Evolutionary conservation across 2,888 invertebrate genomes (phyloP).

Genomic region (Drosophila koepferae): DNA sequence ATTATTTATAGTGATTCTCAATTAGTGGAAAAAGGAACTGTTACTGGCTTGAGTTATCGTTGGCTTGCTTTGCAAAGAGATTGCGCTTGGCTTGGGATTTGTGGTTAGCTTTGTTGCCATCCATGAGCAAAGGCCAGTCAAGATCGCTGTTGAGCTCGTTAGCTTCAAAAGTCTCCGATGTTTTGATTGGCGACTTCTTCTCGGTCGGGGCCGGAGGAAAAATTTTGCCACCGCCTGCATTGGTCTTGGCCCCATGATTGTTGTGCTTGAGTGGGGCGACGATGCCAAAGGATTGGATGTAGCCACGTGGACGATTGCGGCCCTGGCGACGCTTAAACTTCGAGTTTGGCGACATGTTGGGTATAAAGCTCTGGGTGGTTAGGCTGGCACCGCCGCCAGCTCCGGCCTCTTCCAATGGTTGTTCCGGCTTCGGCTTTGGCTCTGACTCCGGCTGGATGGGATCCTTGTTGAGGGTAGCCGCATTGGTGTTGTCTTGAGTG

Average conservation of each 20-base stretch:
- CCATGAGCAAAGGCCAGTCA: neutral
- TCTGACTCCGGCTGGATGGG: neutral
- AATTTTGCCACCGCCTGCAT: neutral
- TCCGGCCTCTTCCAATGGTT: neutral
- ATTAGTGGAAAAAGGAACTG: no score
- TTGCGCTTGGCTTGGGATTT: neutral
- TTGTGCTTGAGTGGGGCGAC: constrained; percentile 24
- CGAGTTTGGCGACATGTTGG: neutral
- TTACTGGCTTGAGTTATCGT: no score
- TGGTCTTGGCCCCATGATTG: neutral
- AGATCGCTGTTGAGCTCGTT: neutral
- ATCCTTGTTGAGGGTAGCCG: neutral
- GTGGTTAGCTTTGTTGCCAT: neutral
- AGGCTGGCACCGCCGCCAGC: neutral
- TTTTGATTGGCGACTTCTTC: constrained; percentile 3
- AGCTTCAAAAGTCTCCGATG: neutral
- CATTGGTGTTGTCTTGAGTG: neutral
- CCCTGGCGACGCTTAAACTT: constrained; percentile 31
- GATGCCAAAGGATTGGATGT: constrained; percentile 45
- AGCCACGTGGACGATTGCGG: constrained; percentile 33
- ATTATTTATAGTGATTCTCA: neutral
- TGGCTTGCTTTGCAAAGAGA: neutral
- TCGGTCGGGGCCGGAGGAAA: constrained; percentile 12
- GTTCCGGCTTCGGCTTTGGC: neutral
- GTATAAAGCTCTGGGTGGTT: no score